Base-by-base conservation (phyloP, 2,113 vertebrate genomes). In the Pampusana beccarii region DNA sequence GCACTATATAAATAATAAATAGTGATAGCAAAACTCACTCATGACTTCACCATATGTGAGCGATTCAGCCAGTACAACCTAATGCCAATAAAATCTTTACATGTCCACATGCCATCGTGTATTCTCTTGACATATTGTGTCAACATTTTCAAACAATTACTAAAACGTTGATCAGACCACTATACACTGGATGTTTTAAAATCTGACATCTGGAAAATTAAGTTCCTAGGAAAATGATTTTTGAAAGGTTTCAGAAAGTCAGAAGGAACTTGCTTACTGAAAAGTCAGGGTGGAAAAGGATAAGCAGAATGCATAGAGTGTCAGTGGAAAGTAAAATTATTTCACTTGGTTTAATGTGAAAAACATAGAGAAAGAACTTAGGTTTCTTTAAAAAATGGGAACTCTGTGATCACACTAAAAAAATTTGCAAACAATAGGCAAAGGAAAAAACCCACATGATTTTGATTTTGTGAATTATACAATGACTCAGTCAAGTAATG, bases 381-480 rank as follows among this genome's bases (percentile, higher is more conserved):
- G 2, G 34, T 77, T 95, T 90, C 44, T 64, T 58, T 40, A 95
- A 85, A 36, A 88, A 81, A 74, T 61, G 16, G 36, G 46, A 94
- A 78, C 17, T 67, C 33, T 69, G 12, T 54, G 31, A 88, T 62
- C 36, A 23, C 36, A 58, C 40, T 34, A 38, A 72, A 90, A 88
- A 85, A 62, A 51, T 1, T 44, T 81, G 72, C 38, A 50, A 81
- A 85, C 6, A 44, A 36, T 79, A 69, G 11, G 40, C 40, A 91
- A 87, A 90, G 31, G 44, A 80, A 10, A 90, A 87, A 78, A 69
- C 13, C 65, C 90, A 90, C 33, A 82, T 61, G 73, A 95, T 85
- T 90, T 91, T 91, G 60, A 85, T 94, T 95, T 91, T 87, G 23
- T 75, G 81, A 96, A 91, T 87, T 82, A 66, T 57, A 85, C 61